Conservation (phyloP, 2,888 invertebrate species). For the Aphrophora alni region DNA sequence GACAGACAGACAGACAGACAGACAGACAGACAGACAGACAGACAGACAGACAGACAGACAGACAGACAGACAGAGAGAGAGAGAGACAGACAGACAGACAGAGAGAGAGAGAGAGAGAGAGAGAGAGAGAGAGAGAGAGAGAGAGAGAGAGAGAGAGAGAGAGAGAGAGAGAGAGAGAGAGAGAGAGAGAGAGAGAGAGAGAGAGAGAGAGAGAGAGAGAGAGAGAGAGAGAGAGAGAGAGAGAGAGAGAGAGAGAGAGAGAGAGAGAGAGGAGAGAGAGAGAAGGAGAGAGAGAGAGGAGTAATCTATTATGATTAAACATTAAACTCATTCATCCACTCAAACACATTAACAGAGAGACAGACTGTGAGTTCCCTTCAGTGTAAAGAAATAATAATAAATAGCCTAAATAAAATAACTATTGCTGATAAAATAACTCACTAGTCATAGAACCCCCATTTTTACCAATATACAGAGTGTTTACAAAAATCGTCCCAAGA, state of each 20-base stretch:
- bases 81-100: background rate
- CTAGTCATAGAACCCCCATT: no score
- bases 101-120: background rate
- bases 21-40: background rate
- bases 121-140: background rate
- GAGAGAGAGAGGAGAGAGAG: background rate
- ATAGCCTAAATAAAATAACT: no score
- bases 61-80: background rate
- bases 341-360: no score
- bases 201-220: background rate
- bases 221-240: conserved; percentile 6
- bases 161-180: background rate
- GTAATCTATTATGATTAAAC: no score
- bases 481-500: no score
- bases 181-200: background rate
- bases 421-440: no score
- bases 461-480: no score
- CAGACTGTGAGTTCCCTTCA: no score
- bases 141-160: background rate
- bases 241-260: background rate
- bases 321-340: no score
- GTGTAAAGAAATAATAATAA: no score
- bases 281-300: background rate
- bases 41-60: background rate
- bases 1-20: background rate